Percentiles rank a stretch among this genome's conserved stretches.
Evolutionary conservation across 2,888 invertebrate genomes (phyloP).

Genomic region (Apotomis betuletana): DNA sequence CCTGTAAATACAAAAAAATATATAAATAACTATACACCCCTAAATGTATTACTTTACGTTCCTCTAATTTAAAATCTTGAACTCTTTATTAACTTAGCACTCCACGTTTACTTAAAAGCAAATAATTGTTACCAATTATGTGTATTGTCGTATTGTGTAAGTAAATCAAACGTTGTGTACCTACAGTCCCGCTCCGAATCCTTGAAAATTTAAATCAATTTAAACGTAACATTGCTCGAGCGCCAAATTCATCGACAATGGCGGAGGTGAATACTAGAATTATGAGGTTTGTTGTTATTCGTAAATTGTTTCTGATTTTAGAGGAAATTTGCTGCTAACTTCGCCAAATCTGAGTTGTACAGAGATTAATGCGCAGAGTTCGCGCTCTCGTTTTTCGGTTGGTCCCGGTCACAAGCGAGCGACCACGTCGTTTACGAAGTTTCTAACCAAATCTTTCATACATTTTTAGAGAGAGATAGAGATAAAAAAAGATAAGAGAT

Average conservation of each 20-base stretch:
- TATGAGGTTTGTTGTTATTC: slow-evolving; percentile 76
- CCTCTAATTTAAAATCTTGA: no score
- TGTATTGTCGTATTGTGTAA: background rate
- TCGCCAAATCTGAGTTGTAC: slow-evolving; percentile 70
- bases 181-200: slow-evolving; percentile 2
- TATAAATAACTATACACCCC: no score
- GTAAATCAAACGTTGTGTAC: background rate
- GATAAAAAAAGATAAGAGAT: no score
- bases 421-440: background rate
- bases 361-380: slow-evolving; percentile 75
- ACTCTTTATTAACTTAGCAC: no score
- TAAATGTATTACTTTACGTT: no score
- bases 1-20: no score
- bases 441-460: no score
- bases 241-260: slow-evolving; percentile 55
- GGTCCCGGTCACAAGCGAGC: slow-evolving; percentile 44
- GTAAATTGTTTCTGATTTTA: slow-evolving; percentile 76
- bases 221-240: slow-evolving; percentile 7
- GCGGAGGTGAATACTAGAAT: slow-evolving; percentile 66
- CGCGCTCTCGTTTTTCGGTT: slow-evolving; percentile 47
- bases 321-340: slow-evolving; percentile 63
- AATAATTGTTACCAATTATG: background rate
- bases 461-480: no score
- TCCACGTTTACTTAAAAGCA: background rate
- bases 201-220: slow-evolving; percentile 28